Percentiles rank a stretch among this genome's conserved stretches.
These are phyloP conservation scores for Monopterus albus DNA, from an alignment of 2,113 vertebrate species.

Conservation along the genomic window DNA sequence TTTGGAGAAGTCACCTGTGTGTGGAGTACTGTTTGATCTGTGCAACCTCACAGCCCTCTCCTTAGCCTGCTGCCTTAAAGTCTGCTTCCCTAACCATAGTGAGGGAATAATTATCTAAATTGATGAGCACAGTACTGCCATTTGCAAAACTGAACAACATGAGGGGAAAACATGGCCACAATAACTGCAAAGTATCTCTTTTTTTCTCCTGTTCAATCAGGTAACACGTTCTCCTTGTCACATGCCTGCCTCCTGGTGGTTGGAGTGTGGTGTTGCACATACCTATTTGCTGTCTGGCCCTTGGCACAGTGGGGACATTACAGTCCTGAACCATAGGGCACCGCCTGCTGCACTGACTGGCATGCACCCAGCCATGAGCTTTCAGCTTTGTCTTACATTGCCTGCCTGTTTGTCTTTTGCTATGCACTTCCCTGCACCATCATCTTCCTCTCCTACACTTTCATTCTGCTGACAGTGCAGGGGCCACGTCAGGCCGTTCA, in stretches of 20 bases:
- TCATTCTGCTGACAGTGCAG: slow-evolving; percentile 85
- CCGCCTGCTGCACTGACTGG: slow-evolving; percentile 90
- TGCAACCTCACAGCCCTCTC: slow-evolving; percentile 88
- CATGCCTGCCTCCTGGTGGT: too few species aligned
- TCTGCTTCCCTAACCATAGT: slow-evolving; percentile 85
- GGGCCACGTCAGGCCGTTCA: slow-evolving; percentile 81
- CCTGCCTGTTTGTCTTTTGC: slow-evolving; percentile 87
- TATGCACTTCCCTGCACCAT: too few species aligned
- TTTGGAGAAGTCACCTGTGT: slow-evolving; percentile 84
- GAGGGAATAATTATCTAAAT: slow-evolving; percentile 36
- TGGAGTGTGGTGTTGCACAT: slow-evolving; percentile 84
- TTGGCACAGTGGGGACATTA: slow-evolving; percentile 86
- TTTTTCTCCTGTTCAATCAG: slow-evolving; percentile 60
- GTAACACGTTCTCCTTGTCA: slow-evolving; percentile 83
- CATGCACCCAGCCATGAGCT: slow-evolving; percentile 74
- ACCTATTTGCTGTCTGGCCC: slow-evolving; percentile 84
- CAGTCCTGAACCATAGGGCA: slow-evolving; percentile 86
- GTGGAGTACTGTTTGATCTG: slow-evolving; percentile 87
- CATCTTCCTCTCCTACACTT: slow-evolving; percentile 85
- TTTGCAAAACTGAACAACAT: background rate
- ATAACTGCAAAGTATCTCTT: slow-evolving; percentile 11
- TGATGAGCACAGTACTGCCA: background rate
- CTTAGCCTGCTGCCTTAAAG: too few species aligned
- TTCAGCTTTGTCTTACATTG: slow-evolving; percentile 82
- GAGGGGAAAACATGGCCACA: background rate